These are phyloP conservation scores for Ifrita kowaldi DNA, from an alignment of 2,113 vertebrate species.

Conservation along the genomic window DNA sequence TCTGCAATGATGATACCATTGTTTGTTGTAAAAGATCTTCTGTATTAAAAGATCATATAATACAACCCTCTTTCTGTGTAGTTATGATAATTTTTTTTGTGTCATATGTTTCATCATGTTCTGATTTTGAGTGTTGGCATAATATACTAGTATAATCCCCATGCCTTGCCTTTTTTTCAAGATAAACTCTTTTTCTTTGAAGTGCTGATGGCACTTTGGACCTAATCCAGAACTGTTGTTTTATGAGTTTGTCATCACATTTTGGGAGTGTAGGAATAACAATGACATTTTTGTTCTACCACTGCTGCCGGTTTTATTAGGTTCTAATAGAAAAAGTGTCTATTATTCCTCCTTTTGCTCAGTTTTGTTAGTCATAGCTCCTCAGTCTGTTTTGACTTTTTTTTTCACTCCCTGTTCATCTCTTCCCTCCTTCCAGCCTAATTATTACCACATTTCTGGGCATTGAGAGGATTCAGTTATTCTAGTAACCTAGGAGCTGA, in stretches of 20 bases:
- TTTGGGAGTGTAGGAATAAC: not conserved
- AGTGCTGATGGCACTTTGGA: not conserved
- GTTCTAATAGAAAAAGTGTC: not conserved
- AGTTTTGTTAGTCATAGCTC: not conserved
- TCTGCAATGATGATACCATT: not conserved
- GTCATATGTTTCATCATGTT: not conserved
- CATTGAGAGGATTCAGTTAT: not conserved
- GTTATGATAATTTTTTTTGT: not conserved
- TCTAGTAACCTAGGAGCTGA: not conserved
- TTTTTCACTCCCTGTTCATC: not conserved
- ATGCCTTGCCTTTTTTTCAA: not conserved
- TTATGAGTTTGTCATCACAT: not conserved
- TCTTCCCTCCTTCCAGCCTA: not conserved
- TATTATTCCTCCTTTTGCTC: not conserved
- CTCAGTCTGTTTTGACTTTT: not conserved
- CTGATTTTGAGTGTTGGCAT: not conserved
- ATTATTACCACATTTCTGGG: conserved; percentile 2
- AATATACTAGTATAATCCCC: not conserved
- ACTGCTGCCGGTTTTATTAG: not conserved
- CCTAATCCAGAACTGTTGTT: not conserved
- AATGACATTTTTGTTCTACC: not conserved
- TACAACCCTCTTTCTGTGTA: not conserved
- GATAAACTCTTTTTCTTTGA: not conserved
- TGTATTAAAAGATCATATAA: not conserved
- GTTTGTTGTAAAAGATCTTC: not conserved